Conservation (phyloP, 1,140 invertebrate genomes). For the Dreissena polymorpha region DNA sequence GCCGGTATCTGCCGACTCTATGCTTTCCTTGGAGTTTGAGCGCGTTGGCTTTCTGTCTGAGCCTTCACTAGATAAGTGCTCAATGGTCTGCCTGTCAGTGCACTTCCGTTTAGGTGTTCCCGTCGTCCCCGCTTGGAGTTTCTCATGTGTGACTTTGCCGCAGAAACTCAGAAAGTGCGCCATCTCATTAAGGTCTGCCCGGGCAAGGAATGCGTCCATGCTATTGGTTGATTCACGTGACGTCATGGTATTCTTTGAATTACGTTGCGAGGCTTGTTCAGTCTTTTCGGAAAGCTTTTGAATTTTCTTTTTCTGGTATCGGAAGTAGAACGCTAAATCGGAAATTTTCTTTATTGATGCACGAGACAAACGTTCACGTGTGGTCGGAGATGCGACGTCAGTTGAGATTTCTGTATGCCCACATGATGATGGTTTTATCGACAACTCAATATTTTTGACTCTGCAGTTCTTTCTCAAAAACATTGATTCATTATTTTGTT, state of each 20-base stretch:
- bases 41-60: background rate
- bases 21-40: constrained; percentile 15
- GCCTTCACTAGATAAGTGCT: too few species aligned
- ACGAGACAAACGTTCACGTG: background rate
- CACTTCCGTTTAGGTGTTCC: background rate
- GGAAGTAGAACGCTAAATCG: constrained; percentile 39
- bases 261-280: background rate
- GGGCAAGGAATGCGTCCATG: constrained; percentile 45
- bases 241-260: constrained; percentile 10
- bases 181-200: constrained; percentile 32
- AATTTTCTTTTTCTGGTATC: constrained; percentile 45
- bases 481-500: too few species aligned
- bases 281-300: background rate
- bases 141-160: constrained; percentile 28
- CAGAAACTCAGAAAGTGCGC: constrained; percentile 35
- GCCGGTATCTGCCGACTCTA: constrained; percentile 37
- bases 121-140: constrained; percentile 1
- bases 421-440: too few species aligned
- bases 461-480: too few species aligned
- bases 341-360: constrained; percentile 38
- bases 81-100: too few species aligned
- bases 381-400: too few species aligned
- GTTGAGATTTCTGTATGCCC: too few species aligned
- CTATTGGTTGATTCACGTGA: constrained; percentile 27
- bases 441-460: too few species aligned